These are phyloP conservation scores for Chloroceryle amazona DNA, from an alignment of 2,797 vertebrate genomes.

Conservation along the genomic window DNA sequence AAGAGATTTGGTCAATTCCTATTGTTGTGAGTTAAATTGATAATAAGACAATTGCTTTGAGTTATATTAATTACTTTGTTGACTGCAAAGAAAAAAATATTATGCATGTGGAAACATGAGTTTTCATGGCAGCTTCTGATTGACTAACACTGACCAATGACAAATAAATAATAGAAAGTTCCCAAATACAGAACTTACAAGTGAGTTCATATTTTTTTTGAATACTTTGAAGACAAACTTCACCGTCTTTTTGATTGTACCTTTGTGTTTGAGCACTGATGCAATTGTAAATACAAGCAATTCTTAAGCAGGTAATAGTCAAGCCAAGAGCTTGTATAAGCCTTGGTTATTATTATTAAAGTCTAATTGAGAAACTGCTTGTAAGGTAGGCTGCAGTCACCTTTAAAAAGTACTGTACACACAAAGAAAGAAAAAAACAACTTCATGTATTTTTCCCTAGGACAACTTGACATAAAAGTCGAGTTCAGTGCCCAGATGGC, in stretches of 20 bases:
- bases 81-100: background rate
- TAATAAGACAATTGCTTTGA: slow-evolving; percentile 25
- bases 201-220: background rate
- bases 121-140: background rate
- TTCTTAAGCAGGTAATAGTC: background rate
- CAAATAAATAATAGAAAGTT: background rate
- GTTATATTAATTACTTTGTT: slow-evolving; percentile 25
- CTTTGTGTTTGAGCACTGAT: background rate
- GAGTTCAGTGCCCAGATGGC: background rate
- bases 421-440: background rate
- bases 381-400: background rate
- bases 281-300: background rate
- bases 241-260: background rate
- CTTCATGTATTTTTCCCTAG: background rate
- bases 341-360: background rate
- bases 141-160: background rate
- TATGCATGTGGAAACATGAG: background rate
- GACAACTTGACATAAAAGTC: background rate
- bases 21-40: slow-evolving; percentile 21
- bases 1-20: background rate
- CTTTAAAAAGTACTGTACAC: background rate
- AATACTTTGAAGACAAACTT: background rate
- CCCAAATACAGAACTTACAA: background rate
- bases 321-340: background rate
- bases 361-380: background rate